Evolutionary conservation across 2,888 invertebrate genomes (phyloP).

Genomic region (Sipha maydis): DNA sequence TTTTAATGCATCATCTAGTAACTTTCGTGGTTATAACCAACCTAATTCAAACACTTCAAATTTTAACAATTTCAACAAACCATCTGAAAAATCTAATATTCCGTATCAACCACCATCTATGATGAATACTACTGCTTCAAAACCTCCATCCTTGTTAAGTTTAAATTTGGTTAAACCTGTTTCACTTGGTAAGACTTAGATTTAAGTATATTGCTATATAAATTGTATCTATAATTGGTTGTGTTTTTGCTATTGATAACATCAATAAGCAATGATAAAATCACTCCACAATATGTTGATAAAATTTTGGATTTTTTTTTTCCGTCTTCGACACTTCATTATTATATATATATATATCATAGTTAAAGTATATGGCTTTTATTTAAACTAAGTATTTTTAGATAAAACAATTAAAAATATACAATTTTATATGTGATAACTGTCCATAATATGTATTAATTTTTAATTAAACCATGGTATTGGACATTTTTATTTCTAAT

Average conservation of each 20-base stretch:
- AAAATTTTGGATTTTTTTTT: no score
- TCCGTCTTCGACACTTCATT: no score
- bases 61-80: conserved; percentile 33
- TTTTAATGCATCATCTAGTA: conserved; percentile 7
- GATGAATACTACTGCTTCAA: conserved; percentile 29
- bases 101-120: conserved; percentile 12
- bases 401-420: no score
- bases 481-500: no score
- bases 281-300: no score
- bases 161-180: conserved; percentile 38
- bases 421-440: no score
- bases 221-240: neutral
- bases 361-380: no score
- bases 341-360: no score
- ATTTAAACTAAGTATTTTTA: no score
- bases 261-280: no score
- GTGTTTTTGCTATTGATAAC: neutral
- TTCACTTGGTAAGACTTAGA: conserved; percentile 4
- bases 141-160: conserved; percentile 48
- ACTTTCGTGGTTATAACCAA: conserved; percentile 35
- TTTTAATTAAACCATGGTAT: no score
- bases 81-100: conserved; percentile 7
- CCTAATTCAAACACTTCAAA: conserved; percentile 6
- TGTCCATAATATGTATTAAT: no score
- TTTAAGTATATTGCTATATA: neutral